Evolutionary conservation across 2,113 vertebrate genomes (phyloP).

Genomic region (Tricholaema leucomelas): DNA sequence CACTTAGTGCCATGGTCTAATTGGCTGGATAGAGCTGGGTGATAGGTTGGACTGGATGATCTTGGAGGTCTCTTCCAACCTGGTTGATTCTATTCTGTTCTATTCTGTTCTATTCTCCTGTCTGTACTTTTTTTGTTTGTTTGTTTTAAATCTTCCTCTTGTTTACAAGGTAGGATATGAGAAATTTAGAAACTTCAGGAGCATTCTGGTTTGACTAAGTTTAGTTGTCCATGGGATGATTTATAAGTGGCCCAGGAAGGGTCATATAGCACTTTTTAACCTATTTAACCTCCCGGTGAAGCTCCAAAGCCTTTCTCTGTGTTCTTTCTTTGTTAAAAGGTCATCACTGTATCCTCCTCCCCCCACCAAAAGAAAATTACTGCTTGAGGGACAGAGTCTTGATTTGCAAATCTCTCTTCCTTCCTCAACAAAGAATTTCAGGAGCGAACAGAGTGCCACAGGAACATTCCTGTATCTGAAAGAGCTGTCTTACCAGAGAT

Average conservation of each 20-base stretch:
- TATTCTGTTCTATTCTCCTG: no score
- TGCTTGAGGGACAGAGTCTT: neutral
- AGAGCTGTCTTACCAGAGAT: neutral
- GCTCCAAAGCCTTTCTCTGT: neutral
- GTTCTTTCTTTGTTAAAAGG: neutral
- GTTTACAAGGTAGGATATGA: neutral
- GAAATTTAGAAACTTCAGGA: neutral
- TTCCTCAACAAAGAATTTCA: neutral
- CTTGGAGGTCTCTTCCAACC: no score
- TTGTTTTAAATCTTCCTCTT: neutral
- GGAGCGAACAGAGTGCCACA: neutral
- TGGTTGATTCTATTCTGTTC: no score
- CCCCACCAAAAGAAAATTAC: neutral
- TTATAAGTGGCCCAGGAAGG: neutral
- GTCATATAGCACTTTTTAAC: neutral
- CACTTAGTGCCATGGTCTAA: no score
- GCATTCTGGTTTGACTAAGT: neutral
- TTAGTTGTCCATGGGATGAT: neutral
- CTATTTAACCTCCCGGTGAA: neutral
- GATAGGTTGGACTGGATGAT: no score
- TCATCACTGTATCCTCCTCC: neutral
- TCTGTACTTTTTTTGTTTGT: neutral
- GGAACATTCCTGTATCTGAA: neutral
- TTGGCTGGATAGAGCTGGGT: no score
- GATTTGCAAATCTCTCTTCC: neutral